These are phyloP conservation scores for Pteronotus mesoamericanus DNA, from an alignment of 2,797 vertebrate genomes.

Conservation along the genomic window DNA sequence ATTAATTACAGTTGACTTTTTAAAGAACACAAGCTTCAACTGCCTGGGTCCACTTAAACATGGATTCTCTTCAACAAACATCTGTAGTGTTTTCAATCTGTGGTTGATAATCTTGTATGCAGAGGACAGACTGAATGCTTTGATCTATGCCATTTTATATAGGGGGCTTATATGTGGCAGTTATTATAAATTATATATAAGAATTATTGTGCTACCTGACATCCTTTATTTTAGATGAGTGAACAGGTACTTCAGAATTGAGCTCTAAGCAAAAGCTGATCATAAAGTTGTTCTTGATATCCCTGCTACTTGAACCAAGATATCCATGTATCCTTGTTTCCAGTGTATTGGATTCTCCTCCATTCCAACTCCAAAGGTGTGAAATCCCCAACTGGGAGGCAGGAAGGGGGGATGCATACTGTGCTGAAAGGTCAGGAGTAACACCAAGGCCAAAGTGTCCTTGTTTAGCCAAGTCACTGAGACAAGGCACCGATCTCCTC, in stretches of 20 bases:
- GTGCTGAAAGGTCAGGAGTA: not conserved
- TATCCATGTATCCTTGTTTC: not conserved
- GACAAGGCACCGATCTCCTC: not conserved
- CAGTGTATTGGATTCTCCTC: not conserved
- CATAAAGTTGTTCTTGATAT: not conserved
- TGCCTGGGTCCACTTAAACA: not conserved
- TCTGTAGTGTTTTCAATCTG: not conserved
- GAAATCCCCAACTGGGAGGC: not conserved
- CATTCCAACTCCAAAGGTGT: not conserved
- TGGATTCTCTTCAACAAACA: not conserved
- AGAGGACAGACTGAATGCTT: not conserved
- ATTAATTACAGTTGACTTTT: not conserved
- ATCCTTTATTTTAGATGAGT: not conserved
- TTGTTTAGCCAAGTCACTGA: too few species aligned
- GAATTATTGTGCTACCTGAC: not conserved
- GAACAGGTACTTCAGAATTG: not conserved
- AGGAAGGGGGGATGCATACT: not conserved
- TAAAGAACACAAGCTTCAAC: not conserved
- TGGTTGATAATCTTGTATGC: not conserved
- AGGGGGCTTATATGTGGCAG: not conserved
- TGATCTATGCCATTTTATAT: not conserved
- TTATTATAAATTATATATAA: not conserved
- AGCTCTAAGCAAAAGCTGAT: not conserved
- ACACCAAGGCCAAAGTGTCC: not conserved
- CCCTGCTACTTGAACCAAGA: not conserved